Conservation (phyloP, 2,888 invertebrate genomes). For the Boloria selene region DNA sequence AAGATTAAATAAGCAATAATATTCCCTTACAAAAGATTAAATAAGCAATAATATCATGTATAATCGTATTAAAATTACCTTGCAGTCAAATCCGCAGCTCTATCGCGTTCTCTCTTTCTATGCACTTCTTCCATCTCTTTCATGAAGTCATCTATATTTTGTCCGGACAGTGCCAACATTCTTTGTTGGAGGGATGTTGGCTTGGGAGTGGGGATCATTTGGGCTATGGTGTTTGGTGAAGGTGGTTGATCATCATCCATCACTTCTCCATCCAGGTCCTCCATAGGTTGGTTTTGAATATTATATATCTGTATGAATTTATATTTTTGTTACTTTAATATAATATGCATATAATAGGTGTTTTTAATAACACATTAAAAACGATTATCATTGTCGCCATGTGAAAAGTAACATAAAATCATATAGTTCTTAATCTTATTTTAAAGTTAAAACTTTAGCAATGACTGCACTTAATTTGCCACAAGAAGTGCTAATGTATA, state of each 20-base stretch:
- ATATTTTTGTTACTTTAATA: not conserved
- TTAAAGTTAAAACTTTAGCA: no score
- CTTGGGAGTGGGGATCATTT: constrained; percentile 85
- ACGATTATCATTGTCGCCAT: no score
- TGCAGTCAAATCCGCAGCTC: constrained; percentile 83
- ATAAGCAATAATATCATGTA: no score
- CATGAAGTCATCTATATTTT: constrained; percentile 96
- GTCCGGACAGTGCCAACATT: constrained; percentile 94
- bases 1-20: no score
- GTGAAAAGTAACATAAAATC: no score
- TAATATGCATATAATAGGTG: no score
- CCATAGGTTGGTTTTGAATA: constrained; percentile 26
- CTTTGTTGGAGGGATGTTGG: constrained; percentile 92
- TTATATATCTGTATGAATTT: not conserved
- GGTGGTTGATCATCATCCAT: constrained; percentile 54
- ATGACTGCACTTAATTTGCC: no score
- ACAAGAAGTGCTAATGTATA: no score
- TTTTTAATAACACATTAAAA: no score
- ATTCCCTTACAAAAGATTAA: no score
- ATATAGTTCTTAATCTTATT: not conserved
- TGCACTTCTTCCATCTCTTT: constrained; percentile 95
- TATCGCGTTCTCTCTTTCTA: constrained; percentile 87
- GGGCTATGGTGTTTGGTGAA: constrained; percentile 63
- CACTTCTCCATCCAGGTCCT: constrained; percentile 59
- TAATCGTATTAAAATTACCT: constrained; percentile 51